Evolutionary conservation across 1,140 invertebrate genomes (phyloP), one percentile per base, ranked within the genome.

Genomic region (Tribolium madens): DNA sequence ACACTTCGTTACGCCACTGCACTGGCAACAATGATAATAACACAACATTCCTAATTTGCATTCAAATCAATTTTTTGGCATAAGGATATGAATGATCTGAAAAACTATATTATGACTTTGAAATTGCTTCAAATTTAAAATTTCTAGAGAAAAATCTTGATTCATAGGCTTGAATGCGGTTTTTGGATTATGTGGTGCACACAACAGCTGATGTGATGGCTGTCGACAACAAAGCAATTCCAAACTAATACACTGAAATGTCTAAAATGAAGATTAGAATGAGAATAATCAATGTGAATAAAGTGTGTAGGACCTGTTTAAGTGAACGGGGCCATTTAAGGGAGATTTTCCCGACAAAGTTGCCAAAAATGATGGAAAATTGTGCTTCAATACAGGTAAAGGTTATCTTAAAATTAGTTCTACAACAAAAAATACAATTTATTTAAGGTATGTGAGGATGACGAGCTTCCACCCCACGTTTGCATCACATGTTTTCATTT

Each of bases 261-360:
- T 68, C 68, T 3, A 75, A 80, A 18, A 76, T 74, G 46, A 78
- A 33, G 6, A 47, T 47, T 10, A 69, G 76, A 18, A 53, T 76
- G 21, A 53, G 36, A 53, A 77, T 74, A 72, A 75, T 79, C 18
- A 47, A 81, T 26, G 69, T 81, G 0, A 75, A 80, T 13, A 81
- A 79, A 72, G 74, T 81, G n/a, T 83, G 82, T 48, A 71, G 82
- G 50, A 68, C 76, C 6, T 83, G 82, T 76, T 48, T 83, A 14
- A 76, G 42, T 33, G 81, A 81, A 76, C 60, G 72, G 52, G 77
- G 73, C 9, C 73, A 80, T 47, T 75, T 83, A 33, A 73, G 72
- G 77, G 77, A 81, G 50, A 78, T 83, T 47, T 78, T 81, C 64
- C 60, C 57, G 9, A 78, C 79, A 47, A 77, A 71, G 36, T 36